Conservation (phyloP, 2,888 invertebrate species). For the Agrilus biguttatus region DNA sequence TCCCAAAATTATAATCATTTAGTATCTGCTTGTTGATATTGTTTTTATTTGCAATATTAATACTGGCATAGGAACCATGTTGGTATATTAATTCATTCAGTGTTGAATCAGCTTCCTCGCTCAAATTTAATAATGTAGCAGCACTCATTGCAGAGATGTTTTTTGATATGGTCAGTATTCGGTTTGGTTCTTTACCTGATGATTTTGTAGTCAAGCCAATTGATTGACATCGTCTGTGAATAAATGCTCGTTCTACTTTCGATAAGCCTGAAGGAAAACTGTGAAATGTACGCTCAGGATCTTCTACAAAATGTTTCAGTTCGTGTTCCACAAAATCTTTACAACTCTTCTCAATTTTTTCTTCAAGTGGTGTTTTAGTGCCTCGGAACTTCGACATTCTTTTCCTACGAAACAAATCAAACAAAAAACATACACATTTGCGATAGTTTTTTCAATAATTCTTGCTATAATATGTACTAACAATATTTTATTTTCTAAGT, state of each 20-base stretch:
- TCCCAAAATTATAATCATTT: slow-evolving; percentile 6
- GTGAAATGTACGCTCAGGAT: slow-evolving; percentile 9
- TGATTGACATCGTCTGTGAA: slow-evolving; percentile 55
- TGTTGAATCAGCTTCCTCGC: slow-evolving; percentile 2
- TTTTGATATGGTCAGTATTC: slow-evolving; percentile 13
- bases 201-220: slow-evolving; percentile 68
- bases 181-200: slow-evolving; percentile 48
- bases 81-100: not conserved
- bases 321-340: no score
- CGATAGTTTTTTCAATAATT: no score
- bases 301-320: no score
- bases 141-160: slow-evolving; percentile 1
- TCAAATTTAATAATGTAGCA: not conserved
- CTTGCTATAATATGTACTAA: no score
- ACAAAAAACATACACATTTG: no score
- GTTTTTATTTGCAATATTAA: not conserved
- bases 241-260: slow-evolving; percentile 63
- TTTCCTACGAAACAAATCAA: no score
- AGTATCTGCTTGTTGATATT: not conserved
- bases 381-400: no score
- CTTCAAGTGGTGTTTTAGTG: no score
- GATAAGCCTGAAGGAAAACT: slow-evolving; percentile 59
- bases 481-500: no score
- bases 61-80: not conserved
- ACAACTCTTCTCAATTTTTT: no score